A percentile compares a stretch with the other conserved stretches of the same genome.
phyloP scores from a whole-genome alignment of 2,888 invertebrate genomes.

The Tanypteryx hageni region DNA sequence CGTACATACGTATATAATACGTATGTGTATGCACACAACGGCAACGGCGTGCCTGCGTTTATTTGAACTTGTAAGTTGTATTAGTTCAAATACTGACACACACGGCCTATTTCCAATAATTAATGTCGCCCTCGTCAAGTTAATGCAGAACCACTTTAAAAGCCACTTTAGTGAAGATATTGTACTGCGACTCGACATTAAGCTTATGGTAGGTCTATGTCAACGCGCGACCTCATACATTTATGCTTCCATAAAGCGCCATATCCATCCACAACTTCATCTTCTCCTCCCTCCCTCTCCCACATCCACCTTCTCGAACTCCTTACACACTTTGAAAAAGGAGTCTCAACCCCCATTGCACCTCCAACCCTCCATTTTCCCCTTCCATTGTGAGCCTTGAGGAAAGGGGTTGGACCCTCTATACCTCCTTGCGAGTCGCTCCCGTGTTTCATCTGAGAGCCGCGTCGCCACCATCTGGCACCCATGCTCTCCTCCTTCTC shows the following conservation, averaged over 20 bases:
- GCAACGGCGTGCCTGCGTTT: no score
- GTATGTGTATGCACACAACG: no score
- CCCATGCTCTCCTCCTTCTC: background rate
- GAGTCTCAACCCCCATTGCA: background rate
- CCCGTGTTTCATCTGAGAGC: constrained; percentile 20
- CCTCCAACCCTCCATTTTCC: background rate
- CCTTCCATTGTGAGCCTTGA: no score
- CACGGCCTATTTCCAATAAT: no score
- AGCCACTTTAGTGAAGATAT: no score
- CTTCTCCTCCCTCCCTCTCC: background rate
- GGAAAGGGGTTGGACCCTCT: no score
- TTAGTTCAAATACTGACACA: no score
- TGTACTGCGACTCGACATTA: no score
- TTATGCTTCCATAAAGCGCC: background rate
- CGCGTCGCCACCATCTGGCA: background rate
- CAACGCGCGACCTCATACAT: background rate
- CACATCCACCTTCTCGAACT: background rate
- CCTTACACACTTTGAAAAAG: background rate
- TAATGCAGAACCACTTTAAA: no score
- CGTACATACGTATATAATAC: no score
- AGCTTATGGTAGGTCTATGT: background rate
- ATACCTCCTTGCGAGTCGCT: background rate
- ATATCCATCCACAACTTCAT: background rate
- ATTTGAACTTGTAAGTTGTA: no score
- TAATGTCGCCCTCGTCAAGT: no score